Percentiles rank a stretch among this genome's conserved stretches.
Conservation (phyloP, 2,888 invertebrate genomes). For the Drosophila neonasuta region DNA sequence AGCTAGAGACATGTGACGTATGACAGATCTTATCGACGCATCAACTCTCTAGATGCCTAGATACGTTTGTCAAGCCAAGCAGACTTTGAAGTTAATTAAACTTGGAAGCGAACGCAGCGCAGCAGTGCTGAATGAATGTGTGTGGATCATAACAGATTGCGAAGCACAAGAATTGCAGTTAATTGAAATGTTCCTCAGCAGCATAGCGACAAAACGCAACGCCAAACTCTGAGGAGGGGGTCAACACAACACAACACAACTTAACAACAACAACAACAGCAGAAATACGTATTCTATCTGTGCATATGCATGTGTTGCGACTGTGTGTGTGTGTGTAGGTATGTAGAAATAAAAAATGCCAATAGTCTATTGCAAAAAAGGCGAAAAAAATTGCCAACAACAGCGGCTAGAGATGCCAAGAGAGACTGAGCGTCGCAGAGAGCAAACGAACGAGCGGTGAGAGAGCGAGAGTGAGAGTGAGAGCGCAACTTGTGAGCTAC, state of each 20-base stretch:
- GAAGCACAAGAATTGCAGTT: slow-evolving; percentile 75
- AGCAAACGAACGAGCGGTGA: slow-evolving; percentile 11
- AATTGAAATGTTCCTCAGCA: slow-evolving; percentile 79
- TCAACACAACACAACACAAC: slow-evolving; percentile 31
- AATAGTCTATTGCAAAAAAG: slow-evolving; percentile 50
- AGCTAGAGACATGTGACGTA: slow-evolving; percentile 7
- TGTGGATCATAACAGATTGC: slow-evolving; percentile 68
- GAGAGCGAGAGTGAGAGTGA: slow-evolving; percentile 25
- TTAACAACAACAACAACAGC: no score
- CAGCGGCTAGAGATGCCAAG: slow-evolving; percentile 39
- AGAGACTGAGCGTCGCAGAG: slow-evolving; percentile 18
- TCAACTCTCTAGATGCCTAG: slow-evolving; percentile 54
- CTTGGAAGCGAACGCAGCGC: slow-evolving; percentile 43
- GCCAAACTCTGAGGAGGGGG: slow-evolving; percentile 43
- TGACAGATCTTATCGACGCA: slow-evolving; percentile 69
- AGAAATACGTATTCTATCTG: slow-evolving; percentile 15
- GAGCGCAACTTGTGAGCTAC: slow-evolving; percentile 50
- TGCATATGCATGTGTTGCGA: slow-evolving; percentile 7
- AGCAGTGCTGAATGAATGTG: slow-evolving; percentile 9
- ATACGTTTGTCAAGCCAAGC: slow-evolving; percentile 66
- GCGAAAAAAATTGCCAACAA: slow-evolving; percentile 23
- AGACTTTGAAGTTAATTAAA: slow-evolving; percentile 74
- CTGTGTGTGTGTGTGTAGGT: slow-evolving; percentile 32
- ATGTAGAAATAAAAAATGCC: slow-evolving; percentile 54
- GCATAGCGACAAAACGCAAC: slow-evolving; percentile 56